Evolutionary conservation across 2,113 vertebrate species (phyloP).

Genomic region (Mormyrus lacerda): DNA sequence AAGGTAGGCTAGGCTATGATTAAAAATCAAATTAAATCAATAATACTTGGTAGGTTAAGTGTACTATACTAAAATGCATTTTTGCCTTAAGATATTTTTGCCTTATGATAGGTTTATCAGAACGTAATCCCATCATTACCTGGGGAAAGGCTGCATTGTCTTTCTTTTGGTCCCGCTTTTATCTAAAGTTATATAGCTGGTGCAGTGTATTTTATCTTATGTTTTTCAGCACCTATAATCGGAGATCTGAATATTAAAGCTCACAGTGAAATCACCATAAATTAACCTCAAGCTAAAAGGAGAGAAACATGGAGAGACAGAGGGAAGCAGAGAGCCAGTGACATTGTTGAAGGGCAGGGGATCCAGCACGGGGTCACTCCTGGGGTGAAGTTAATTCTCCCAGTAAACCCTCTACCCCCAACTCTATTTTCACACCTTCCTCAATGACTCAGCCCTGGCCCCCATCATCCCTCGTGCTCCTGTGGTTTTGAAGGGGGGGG

Average conservation of each 20-base stretch:
- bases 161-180: neutral
- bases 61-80: neutral
- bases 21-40: no score
- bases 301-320: neutral
- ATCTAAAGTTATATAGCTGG: neutral
- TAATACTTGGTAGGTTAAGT: neutral
- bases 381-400: conserved; percentile 32
- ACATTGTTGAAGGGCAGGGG: conserved; percentile 49
- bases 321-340: conserved; percentile 23
- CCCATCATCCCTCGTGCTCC: neutral
- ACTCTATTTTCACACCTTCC: neutral
- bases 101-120: neutral
- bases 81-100: neutral
- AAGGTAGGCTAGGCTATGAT: neutral
- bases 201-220: neutral
- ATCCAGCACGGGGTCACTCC: neutral
- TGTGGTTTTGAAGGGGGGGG: neutral
- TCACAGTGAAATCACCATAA: neutral
- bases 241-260: neutral
- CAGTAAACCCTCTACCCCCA: conserved; percentile 42
- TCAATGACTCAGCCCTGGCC: neutral
- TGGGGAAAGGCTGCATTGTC: neutral
- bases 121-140: neutral
- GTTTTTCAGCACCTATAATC: neutral
- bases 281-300: neutral